phyloP scores from a whole-genome alignment of 1,140 invertebrate genomes.

The Ceratina japonica region DNA sequence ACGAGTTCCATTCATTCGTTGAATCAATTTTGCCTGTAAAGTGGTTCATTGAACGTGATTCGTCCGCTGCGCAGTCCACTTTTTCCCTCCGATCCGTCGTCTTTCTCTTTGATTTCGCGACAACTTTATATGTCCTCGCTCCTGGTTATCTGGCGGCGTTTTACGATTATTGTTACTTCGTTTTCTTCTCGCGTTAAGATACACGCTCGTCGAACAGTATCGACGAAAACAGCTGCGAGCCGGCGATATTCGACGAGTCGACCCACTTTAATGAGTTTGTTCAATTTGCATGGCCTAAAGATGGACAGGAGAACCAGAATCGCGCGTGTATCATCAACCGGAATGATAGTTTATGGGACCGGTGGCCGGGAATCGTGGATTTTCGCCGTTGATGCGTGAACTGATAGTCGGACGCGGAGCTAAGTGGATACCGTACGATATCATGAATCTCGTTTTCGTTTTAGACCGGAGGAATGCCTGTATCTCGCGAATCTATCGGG shows the following conservation, averaged over 20 bases:
- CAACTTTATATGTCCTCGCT: neutral
- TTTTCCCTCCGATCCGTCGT: neutral
- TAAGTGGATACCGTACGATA: neutral
- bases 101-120: neutral
- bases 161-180: slow-evolving; percentile 55
- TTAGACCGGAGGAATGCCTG: neutral
- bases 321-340: slow-evolving; percentile 17
- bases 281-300: slow-evolving; percentile 2
- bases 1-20: slow-evolving; percentile 45
- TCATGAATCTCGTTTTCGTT: neutral
- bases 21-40: slow-evolving; percentile 6
- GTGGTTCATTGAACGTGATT: slow-evolving; percentile 41
- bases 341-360: neutral
- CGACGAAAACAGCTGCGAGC: slow-evolving; percentile 33
- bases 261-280: slow-evolving; percentile 31
- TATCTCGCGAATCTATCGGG: neutral
- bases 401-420: neutral
- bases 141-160: slow-evolving; percentile 50
- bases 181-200: slow-evolving; percentile 15
- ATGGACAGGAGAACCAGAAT: slow-evolving; percentile 15
- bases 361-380: neutral
- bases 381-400: neutral
- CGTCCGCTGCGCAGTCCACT: neutral
- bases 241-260: slow-evolving; percentile 21
- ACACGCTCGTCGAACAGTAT: slow-evolving; percentile 54